phyloP scores from a whole-genome alignment of 2,113 vertebrate genomes.

The Leptobrachium leishanense region DNA sequence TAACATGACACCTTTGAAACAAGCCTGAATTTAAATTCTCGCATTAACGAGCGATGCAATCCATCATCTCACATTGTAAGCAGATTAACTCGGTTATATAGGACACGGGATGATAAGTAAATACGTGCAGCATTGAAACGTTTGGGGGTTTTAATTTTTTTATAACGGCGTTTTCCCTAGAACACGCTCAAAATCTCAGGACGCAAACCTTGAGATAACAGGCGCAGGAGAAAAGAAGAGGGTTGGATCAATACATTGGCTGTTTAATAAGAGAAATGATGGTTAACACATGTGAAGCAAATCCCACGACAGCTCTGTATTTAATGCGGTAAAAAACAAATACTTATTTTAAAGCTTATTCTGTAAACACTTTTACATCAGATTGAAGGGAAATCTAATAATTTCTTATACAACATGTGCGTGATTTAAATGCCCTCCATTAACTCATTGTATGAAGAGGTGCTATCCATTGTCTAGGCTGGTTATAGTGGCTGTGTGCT shows the following conservation, averaged over 20 bases:
- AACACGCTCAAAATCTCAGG: neutral
- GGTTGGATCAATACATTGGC: conserved; percentile 40
- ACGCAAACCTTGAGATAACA: conserved; percentile 8
- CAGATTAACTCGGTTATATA: conserved; percentile 24
- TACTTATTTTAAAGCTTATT: neutral
- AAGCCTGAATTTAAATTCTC: conserved; percentile 17
- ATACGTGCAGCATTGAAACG: neutral
- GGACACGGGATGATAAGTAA: conserved; percentile 8
- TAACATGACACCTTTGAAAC: conserved; percentile 51
- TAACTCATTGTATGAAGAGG: too few relatives aligned
- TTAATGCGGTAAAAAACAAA: neutral
- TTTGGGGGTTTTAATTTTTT: neutral
- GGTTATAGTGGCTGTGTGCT: too few relatives aligned
- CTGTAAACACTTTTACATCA: neutral
- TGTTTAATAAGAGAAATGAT: conserved; percentile 37
- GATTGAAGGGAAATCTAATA: too few relatives aligned
- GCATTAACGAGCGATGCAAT: conserved; percentile 48
- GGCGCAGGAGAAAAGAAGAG: conserved; percentile 9
- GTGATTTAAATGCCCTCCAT: too few relatives aligned
- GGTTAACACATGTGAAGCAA: conserved; percentile 29
- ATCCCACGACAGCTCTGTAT: neutral
- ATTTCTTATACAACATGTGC: too few relatives aligned
- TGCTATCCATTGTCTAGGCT: too few relatives aligned
- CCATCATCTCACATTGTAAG: conserved; percentile 18
- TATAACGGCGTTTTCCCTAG: neutral